Base-by-base conservation (phyloP, 2,888 invertebrate genomes). In the Scaeva pyrastri region DNA sequence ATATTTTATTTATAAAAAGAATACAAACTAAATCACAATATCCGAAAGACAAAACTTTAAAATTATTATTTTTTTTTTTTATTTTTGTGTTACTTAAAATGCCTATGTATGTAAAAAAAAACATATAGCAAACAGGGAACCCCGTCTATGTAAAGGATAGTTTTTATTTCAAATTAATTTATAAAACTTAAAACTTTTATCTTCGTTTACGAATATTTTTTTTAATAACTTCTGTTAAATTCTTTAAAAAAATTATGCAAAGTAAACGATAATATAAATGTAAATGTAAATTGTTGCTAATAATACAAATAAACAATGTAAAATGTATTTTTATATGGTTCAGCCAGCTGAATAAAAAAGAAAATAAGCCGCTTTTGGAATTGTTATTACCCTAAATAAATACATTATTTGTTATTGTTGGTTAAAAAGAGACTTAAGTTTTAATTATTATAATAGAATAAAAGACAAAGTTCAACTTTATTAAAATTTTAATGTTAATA, bases 101-200 rank as follows among this genome's bases (percentile, higher is more conserved):
- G 41, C 43, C 56, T 43, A 36, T 31, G 39, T 60, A 66, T 11
- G 48, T 11, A 31, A 31, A n/a, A 60, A 7, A 45, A 0, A 39
- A 12, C 41, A 50, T 66, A 41, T 73, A 82, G 60, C 68, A 62
- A 82, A 77, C 72, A 83, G 68, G 78, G 70, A 78, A 39, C 62
- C 55, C 82, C 73, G 73, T 78, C 52, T 60, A 70, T 77, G 43
- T 77, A 83, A 83, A 76, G n/a, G 10, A 62, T 73, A 82, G 58
- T 60, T 60, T 56, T 66, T 39, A 62, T 45, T 56, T 10, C n/a
- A 56, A 23, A 39, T 21, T 23, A 48, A 48, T 66, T 74, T 77
- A 72, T 76, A 72, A 43, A 62, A 80, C 6, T 16, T 41, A 71
- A 64, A 36, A 36, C 26, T 60, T 39, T 50, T 41, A 31, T 71